Base-by-base conservation (phyloP, 1,140 invertebrate species). In the Caenorhabditis tropicalis region DNA sequence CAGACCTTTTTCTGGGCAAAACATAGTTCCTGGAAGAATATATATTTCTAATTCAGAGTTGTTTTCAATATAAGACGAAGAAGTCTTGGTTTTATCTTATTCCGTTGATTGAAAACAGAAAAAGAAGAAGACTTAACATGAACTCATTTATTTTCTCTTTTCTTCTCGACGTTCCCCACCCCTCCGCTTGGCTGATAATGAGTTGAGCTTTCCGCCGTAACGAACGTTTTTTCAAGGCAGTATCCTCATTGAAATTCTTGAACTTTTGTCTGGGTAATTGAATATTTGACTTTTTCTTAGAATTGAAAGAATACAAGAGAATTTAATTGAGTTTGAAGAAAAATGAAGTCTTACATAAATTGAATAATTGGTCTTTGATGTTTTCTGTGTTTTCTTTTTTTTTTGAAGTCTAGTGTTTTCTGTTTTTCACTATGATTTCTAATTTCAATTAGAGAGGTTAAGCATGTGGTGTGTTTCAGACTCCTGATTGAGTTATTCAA, bases 161-260 rank as follows among this genome's bases (percentile, higher is more conserved):
- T 2, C 15, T n/a, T n/a, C 49, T 24, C 53, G 58, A 33, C 29
- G 58, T 65, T 65, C 29, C 58, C 58, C 19, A 19, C 31, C n/a
- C 3, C 3, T 51, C n/a, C n/a, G 48, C 48, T 51, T 16, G 3
- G 19, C 36, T 65, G 29, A 65, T 65, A 65, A 65, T 36, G 58
- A 65, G 19, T 65, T 65, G 31, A 19, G 7, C 31, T 36, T 33
- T 16, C 29, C 16, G 27, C 29, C 5, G 3, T 1, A n/a, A n/a
- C 27, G 60, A 39, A 70, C 19, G 65, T 24, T 74, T 43, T 21
- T 10, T 46, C 9, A 33, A 74, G n/a, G 43, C n/a, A n/a, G n/a
- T n/a, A n/a, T n/a, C 36, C 36, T 74, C 33, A 74, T 74, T 74
- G 65, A 43, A 43, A 74, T 74, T 74, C 65, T 46, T 21, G 33